These are phyloP conservation scores for Trachelus iudaicus DNA, from an alignment of 2,888 invertebrate species.

Conservation along the genomic window DNA sequence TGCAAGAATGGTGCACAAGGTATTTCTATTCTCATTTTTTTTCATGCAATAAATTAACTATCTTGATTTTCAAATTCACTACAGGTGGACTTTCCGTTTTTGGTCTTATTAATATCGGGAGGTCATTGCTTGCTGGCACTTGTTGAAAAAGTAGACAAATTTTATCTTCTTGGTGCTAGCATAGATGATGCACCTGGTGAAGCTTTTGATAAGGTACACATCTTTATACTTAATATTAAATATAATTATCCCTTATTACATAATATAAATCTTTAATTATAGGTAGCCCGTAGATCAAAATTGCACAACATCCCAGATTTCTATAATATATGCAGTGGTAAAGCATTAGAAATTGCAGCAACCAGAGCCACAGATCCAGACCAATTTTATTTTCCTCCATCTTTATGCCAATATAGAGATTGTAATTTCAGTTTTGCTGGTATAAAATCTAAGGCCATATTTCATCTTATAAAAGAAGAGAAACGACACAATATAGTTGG, in stretches of 20 bases:
- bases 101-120: conserved; percentile 91
- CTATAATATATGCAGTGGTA: conserved; percentile 82
- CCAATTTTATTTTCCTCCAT: conserved; percentile 75
- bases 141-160: conserved; percentile 79
- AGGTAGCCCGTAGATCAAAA: conserved; percentile 86
- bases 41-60: not conserved
- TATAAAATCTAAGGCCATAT: conserved; percentile 73
- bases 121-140: conserved; percentile 89
- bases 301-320: conserved; percentile 81
- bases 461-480: conserved; percentile 72
- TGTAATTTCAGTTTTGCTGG: conserved; percentile 96
- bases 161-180: conserved; percentile 81
- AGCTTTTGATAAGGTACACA: conserved; percentile 85
- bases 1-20: conserved; percentile 78
- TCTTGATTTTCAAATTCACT: conserved; percentile 10
- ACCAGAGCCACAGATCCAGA: conserved; percentile 72
- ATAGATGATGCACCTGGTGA: conserved; percentile 94
- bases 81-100: conserved; percentile 84
- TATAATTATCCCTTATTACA: not conserved
- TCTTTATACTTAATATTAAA: not conserved
- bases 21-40: conserved; percentile 41
- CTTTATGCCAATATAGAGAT: conserved; percentile 74
- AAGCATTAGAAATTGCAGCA: conserved; percentile 87
- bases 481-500: conserved; percentile 70
- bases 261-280: conserved; percentile 27